Evolutionary conservation across 1,140 invertebrate genomes (phyloP).

Genomic region (Chymomyza costata): DNA sequence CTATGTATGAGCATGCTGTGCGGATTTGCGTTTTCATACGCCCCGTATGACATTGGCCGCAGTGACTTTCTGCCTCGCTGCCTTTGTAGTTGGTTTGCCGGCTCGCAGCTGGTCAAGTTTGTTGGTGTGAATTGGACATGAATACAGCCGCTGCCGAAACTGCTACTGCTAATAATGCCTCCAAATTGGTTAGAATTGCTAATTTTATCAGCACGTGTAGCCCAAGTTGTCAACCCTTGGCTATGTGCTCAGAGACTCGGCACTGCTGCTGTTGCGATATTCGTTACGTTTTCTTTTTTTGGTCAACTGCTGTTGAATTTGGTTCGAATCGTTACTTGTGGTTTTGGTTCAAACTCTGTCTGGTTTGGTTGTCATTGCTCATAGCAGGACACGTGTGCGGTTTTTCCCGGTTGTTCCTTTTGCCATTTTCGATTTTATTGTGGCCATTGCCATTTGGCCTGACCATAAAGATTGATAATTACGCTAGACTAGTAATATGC

Average conservation of each 20-base stretch:
- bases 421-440: constrained; percentile 63
- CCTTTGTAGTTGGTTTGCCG: constrained; percentile 25
- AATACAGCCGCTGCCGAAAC: constrained; percentile 49
- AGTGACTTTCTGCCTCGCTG: constrained; percentile 10
- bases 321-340: not conserved
- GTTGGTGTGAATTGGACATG: constrained; percentile 38
- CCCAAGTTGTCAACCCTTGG: constrained; percentile 22
- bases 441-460: constrained; percentile 38
- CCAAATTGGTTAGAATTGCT: constrained; percentile 65
- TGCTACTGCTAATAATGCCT: constrained; percentile 51
- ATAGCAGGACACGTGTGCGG: constrained; percentile 2
- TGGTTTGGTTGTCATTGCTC: constrained; percentile 15
- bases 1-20: not conserved
- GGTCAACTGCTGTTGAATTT: not conserved
- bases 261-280: not conserved
- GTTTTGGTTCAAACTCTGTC: not conserved
- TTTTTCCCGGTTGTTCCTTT: constrained; percentile 52
- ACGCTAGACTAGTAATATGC: constrained; percentile 61
- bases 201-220: constrained; percentile 58
- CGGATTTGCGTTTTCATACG: not conserved
- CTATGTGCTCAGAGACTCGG: not conserved
- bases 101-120: constrained; percentile 1
- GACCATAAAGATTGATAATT: constrained; percentile 68
- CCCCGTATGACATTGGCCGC: not conserved
- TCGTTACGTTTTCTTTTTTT: constrained; percentile 1